Percentiles rank a stretch among this genome's conserved stretches.
These are phyloP conservation scores for Callaeas wilsoni DNA, from an alignment of 2,113 vertebrate genomes.

Conservation along the genomic window DNA sequence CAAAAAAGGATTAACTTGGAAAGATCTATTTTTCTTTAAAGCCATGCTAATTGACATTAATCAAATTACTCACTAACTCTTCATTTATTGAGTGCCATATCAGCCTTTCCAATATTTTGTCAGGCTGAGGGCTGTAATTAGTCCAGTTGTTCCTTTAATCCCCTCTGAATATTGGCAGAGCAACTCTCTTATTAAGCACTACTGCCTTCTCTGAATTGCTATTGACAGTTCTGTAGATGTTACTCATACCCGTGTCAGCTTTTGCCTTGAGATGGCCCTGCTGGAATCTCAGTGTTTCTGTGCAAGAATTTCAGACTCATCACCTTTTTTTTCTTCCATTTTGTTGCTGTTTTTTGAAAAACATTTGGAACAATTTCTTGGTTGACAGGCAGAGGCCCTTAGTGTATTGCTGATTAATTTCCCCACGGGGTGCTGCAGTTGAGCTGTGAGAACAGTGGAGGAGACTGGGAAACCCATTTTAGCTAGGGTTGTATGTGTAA, in stretches of 20 bases:
- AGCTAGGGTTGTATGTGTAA: too few relatives aligned
- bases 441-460: not conserved
- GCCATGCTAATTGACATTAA: constrained; percentile 43
- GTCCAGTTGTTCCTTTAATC: constrained; percentile 34
- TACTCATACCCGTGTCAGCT: not conserved
- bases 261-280: not conserved
- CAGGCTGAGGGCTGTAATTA: constrained; percentile 38
- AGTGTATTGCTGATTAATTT: not conserved
- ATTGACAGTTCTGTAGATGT: not conserved
- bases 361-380: not conserved
- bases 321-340: not conserved
- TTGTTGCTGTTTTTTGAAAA: not conserved
- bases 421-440: not conserved
- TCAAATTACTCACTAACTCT: constrained; percentile 42
- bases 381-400: not conserved
- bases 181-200: not conserved
- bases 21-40: constrained; percentile 57
- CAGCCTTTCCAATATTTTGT: constrained; percentile 38
- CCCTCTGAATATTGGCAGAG: constrained; percentile 27
- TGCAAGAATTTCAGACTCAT: not conserved
- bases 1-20: constrained; percentile 36
- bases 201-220: not conserved
- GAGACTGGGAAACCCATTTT: not conserved
- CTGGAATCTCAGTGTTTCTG: not conserved
- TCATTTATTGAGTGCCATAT: constrained; percentile 35